Evolutionary conservation across 2,888 invertebrate genomes (phyloP).

Genomic region (Ischnus inquisitorius): DNA sequence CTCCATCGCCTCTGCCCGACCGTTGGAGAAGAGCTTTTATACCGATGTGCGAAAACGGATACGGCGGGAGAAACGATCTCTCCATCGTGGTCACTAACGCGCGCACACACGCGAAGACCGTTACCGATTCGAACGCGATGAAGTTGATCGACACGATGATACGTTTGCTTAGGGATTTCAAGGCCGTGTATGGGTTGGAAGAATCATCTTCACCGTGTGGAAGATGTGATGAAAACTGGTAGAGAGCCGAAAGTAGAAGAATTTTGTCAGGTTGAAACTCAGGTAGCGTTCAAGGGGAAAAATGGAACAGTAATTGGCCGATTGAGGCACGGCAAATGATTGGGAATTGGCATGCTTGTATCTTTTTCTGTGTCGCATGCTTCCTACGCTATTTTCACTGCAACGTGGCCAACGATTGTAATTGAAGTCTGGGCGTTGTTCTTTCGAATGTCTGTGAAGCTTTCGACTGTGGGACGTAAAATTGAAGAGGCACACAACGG

Average conservation of each 20-base stretch:
- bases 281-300: neutral
- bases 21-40: neutral
- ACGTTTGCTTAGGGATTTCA: neutral
- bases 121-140: neutral
- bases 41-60: conserved; percentile 42
- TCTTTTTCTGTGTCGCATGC: too few species aligned
- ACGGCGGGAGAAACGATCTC: conserved; percentile 21
- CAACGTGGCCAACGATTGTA: conserved; percentile 1
- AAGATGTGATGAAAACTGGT: neutral
- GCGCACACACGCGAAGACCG: conserved; percentile 10
- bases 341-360: neutral
- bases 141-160: conserved; percentile 31
- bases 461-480: neutral
- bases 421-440: neutral
- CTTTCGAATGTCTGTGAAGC: conserved; percentile 8
- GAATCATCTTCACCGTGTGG: neutral
- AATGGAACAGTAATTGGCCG: conserved; percentile 1
- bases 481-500: neutral
- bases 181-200: neutral
- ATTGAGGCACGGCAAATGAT: neutral
- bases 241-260: conserved; percentile 2
- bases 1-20: conserved; percentile 3
- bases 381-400: neutral
- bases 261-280: neutral
- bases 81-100: conserved; percentile 17